Evolutionary conservation across 2,797 vertebrate species (phyloP).

Genomic region (Syngnathus rostellatus): DNA sequence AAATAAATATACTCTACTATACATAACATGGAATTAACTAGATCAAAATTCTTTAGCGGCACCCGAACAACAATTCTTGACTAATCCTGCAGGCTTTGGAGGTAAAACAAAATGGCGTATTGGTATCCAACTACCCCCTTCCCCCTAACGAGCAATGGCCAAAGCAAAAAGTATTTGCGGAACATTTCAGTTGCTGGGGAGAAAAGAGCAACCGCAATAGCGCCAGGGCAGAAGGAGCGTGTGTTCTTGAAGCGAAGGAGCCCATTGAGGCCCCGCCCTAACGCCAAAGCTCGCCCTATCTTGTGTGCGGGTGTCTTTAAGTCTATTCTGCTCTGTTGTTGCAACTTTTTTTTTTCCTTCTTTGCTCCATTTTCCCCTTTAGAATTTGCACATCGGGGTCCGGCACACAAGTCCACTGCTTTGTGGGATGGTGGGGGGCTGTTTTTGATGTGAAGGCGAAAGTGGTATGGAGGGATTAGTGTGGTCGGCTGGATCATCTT

Average conservation of each 20-base stretch:
- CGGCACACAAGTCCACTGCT: constrained; percentile 71
- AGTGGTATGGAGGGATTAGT: constrained; percentile 96
- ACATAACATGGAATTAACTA: not conserved
- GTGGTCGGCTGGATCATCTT: constrained; percentile 99
- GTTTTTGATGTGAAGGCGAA: constrained; percentile 75
- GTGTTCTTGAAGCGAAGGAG: constrained; percentile 66
- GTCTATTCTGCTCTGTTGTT: constrained; percentile 84
- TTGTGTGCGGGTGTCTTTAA: constrained; percentile 73
- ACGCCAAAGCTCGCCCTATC: constrained; percentile 57
- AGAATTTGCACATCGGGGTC: constrained; percentile 76
- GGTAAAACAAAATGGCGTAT: constrained; percentile 58
- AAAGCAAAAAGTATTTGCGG: constrained; percentile 49
- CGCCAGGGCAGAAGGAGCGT: constrained; percentile 56
- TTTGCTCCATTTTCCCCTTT: constrained; percentile 74
- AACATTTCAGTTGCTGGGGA: constrained; percentile 68
- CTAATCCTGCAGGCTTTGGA: constrained; percentile 51
- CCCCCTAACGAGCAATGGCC: constrained; percentile 50
- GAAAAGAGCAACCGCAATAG: constrained; percentile 91
- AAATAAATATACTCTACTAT: too few species aligned
- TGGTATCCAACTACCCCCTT: constrained; percentile 62
- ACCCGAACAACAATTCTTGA: not conserved
- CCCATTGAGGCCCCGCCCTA: constrained; percentile 75
- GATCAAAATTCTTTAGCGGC: not conserved
- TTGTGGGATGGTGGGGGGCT: constrained; percentile 69
- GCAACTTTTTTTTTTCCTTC: constrained; percentile 83